Evolutionary conservation across 1,140 invertebrate species (phyloP), one percentile per base, ranked within the genome.

Genomic region (Drosophila baimaii): DNA sequence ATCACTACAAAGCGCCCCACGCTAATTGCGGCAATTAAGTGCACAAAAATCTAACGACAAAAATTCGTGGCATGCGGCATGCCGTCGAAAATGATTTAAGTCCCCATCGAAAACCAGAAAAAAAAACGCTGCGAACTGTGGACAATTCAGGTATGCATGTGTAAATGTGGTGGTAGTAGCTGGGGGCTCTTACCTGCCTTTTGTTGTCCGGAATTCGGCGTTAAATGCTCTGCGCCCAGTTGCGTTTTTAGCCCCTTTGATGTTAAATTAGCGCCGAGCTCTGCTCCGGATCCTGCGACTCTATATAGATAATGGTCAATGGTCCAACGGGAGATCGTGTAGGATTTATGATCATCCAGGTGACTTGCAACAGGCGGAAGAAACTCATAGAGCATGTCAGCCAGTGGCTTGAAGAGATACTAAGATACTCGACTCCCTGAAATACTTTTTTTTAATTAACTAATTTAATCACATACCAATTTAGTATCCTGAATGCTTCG

Each of bases 1-100:
- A 89, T 89, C 83, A 88, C 83, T 83, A 88, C 83, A 88, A 88
- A 88, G 83, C 72, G 84, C 79, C 83, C 83, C 83, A 88, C 83
- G 84, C 77, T 88, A 88, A 88, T 88, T 88, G 83, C 83, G 76
- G 83, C 84, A 88, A 89, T 88, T 88, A 88, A 88, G 72, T 66
- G 76, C 68, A 79, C 71, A 83, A 83, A 88, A 86, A 82, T 88
- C 83, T 88, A 88, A 88, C 79, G 84, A 89, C 77, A 89, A 83
- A 49, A 66, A 82, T 89, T 49, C 43, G 17, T 39, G 49, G 55
- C 64, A 81, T 82, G 64, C 46, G 29, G 44, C 37, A 39, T n/a
- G 17, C n/a, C 10, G 12, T 7, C 17, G 31, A 19, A 33, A 52
- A 52, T 52, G 12, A 52, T 52, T 52, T 52, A 52, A 52, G 49